Base-by-base conservation (phyloP, 2,113 vertebrate species). In the Sinosuthora webbiana region DNA sequence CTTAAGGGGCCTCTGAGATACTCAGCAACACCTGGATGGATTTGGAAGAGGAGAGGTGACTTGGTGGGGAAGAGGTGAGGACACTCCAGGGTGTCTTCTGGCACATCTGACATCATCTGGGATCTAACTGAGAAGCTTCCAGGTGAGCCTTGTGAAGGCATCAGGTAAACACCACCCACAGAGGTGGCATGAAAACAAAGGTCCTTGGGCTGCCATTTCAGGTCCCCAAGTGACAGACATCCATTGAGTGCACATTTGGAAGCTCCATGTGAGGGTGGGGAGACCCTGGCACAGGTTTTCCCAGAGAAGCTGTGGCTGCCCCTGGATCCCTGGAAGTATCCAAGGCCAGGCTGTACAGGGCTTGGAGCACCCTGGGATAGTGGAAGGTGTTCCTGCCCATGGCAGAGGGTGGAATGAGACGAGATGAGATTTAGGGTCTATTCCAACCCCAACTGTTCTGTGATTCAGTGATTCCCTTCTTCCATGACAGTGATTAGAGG, bases 331-430 rank as follows among this genome's bases (percentile, higher is more conserved):
- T 83, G 87, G 39, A 15, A 83, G 5, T 19, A 21, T 27, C 7
- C 79, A 47, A 35, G 18, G 25, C 10, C 63, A 33, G 47, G 16
- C 0, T 69, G 70, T 62, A 41, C 0, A 0, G 3, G 16, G 5
- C 21, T 69, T 62, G 41, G 25, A 83, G 17, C 21, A 35, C 0
- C 31, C 17, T 83, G 47, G 41, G 21, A 7, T 4, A 24, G 8
- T 49, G 41, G 63, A 7, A 90, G 5, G 0, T 56, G 35, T 42
- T 30, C 6, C 15, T 69, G 35, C 8, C 13, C 12, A 14, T 19
- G 21, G 12, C 15, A 77, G 22, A 4, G 10, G 2, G 4, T 35
- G 22, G 39, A 27, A 62, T 1, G 0, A 7, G 41, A 62, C 1
- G 0, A 7, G 41, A 11, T 25, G 35, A 42, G 7, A 5, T 62